Evolutionary conservation across 2,113 vertebrate genomes (phyloP).

Genomic region (Chinchilla lanigera): DNA sequence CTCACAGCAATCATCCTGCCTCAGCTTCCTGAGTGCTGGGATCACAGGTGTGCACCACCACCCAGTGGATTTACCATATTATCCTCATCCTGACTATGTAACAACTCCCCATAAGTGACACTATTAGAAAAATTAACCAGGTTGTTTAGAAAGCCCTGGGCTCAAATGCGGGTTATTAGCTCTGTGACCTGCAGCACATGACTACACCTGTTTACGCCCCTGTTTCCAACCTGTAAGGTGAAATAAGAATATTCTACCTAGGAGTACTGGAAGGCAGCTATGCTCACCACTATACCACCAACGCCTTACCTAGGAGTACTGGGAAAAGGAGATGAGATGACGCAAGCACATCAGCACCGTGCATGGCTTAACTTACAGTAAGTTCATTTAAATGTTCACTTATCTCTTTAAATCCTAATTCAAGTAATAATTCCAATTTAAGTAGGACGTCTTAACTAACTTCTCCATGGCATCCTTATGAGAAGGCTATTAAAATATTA

Average conservation of each 20-base stretch:
- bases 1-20: neutral
- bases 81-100: neutral
- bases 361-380: neutral
- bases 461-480: neutral
- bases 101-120: neutral
- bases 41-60: neutral
- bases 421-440: conserved; percentile 19
- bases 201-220: neutral
- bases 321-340: neutral
- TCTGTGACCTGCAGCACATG: neutral
- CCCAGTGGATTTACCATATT: neutral
- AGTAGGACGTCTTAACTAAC: neutral
- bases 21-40: neutral
- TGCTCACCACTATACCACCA: conserved; percentile 91
- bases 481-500: conserved; percentile 37
- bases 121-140: neutral
- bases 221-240: neutral
- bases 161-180: neutral
- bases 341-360: neutral
- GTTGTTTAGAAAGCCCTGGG: neutral
- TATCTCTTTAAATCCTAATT: conserved; percentile 9
- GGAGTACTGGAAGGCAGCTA: conserved; percentile 89
- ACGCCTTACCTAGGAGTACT: conserved; percentile 71
- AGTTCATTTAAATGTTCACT: conserved; percentile 4
- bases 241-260: neutral